Evolutionary conservation across 2,888 invertebrate genomes (phyloP), one percentile per base, ranked within the genome.

Genomic region (Meteorus colon): DNA sequence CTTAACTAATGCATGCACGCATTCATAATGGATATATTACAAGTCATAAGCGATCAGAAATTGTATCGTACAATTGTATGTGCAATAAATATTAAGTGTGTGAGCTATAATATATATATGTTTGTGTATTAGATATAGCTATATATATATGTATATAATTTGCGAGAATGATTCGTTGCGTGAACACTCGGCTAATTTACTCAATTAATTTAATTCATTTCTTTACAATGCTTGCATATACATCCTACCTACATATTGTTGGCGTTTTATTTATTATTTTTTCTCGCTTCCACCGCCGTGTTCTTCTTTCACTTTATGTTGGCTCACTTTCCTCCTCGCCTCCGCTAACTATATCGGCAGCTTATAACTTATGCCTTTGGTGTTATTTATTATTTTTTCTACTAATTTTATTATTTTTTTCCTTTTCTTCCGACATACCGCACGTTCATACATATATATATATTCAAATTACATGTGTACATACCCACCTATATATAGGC

Each of bases 181-280:
- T 83, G 85, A 87, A 86, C 84, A 83, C 82, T 83, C 81, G 84
- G 83, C 84, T 85, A 87, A 87, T 87, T 88, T 84, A 78, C 84
- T 85, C 87, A 84, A 87, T 88, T 87, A 86, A 84, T 85, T 86
- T 85, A 86, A 87, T 87, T 86, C 85, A 86, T 87, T 87, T 63
- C 63, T 34, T 16, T 85, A 79, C 79, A 81, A 84, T 86, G 86
- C 84, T 84, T 85, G 82, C 16, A 63, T 31, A 29, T 81, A 80
- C 77, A 74, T 73, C 76, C 55, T 6, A 55, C 24, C 19, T 6
- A 19, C 6, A 55, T 55, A 55, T 55, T 24, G 55, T 55, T 65
- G 29, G 79, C 79, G 72, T 67, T 66, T 73, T 77, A 76, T 82
- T 79, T 12, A 41, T 41, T 80, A 24, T 81, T 77, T 76, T 55